These are phyloP conservation scores for Rhipidura dahli DNA, from an alignment of 2,113 vertebrate genomes.

Conservation along the genomic window DNA sequence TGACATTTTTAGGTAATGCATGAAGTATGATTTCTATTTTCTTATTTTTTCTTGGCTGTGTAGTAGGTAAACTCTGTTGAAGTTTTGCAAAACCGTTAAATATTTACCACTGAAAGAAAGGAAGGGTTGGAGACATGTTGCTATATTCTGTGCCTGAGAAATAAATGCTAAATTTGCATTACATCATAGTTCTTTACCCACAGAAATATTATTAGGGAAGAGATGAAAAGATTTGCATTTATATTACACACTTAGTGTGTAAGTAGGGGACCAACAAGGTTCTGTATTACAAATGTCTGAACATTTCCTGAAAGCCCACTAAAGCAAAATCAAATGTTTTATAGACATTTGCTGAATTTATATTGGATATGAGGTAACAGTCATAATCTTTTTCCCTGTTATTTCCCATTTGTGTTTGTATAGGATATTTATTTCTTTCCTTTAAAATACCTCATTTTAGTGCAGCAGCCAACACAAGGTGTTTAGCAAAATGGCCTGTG, in stretches of 20 bases:
- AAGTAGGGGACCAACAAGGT: neutral
- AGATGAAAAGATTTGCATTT: neutral
- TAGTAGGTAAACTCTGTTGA: neutral
- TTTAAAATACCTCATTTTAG: neutral
- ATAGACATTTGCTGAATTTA: neutral
- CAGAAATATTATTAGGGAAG: neutral
- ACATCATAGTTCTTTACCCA: neutral
- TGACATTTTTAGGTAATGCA: constrained; percentile 28
- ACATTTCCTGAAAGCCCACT: neutral
- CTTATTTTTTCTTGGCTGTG: neutral
- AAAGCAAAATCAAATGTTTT: neutral
- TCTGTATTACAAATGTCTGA: neutral
- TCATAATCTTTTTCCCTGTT: neutral
- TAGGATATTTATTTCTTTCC: neutral
- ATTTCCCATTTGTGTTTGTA: neutral
- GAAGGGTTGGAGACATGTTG: neutral
- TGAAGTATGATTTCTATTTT: neutral
- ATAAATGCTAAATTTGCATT: neutral
- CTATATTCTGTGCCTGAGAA: neutral
- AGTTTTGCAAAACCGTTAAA: neutral
- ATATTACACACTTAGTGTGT: neutral
- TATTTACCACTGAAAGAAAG: neutral
- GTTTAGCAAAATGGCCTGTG: neutral
- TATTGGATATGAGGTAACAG: neutral
- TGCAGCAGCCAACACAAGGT: neutral